Percentiles rank a stretch among this genome's conserved stretches.
Conservation (phyloP, 1,140 invertebrate species). For the Papilio dardanus region DNA sequence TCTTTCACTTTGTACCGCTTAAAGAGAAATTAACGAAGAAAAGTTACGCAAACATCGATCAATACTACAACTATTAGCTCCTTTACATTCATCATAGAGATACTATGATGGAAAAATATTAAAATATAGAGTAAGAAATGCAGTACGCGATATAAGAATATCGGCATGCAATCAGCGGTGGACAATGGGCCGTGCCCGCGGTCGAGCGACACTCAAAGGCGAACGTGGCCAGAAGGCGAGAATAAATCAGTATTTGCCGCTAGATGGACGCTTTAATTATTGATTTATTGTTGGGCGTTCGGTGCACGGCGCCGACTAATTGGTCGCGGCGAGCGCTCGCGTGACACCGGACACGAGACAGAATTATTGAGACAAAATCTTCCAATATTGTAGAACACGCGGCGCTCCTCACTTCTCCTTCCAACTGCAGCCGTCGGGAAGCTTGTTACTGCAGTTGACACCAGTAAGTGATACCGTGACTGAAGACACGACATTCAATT, state of each 20-base stretch:
- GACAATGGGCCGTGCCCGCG: constrained; percentile 50
- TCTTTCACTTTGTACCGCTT: constrained; percentile 74
- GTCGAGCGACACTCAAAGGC: constrained; percentile 56
- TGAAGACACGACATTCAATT: not conserved
- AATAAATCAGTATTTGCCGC: constrained; percentile 79
- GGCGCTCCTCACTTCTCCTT: constrained; percentile 54
- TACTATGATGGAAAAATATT: not conserved
- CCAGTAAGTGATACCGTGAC: constrained; percentile 5
- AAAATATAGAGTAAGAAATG: not conserved
- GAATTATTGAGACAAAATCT: constrained; percentile 63
- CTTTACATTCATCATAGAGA: constrained; percentile 51
- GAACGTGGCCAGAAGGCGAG: constrained; percentile 63
- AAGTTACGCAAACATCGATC: constrained; percentile 58
- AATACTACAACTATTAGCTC: constrained; percentile 54
- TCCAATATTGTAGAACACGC: constrained; percentile 65
- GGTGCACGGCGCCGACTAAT: constrained; percentile 71
- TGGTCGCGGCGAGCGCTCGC: constrained; percentile 73
- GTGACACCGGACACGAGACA: constrained; percentile 60
- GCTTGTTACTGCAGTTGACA: constrained; percentile 31
- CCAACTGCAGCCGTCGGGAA: constrained; percentile 36
- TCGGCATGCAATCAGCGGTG: constrained; percentile 48
- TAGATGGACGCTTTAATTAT: constrained; percentile 79
- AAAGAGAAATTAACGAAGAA: constrained; percentile 71
- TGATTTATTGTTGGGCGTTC: constrained; percentile 74
- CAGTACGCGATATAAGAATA: not conserved